phyloP scores from a whole-genome alignment of 2,888 invertebrate species.

The Patella ulyssiponensis region DNA sequence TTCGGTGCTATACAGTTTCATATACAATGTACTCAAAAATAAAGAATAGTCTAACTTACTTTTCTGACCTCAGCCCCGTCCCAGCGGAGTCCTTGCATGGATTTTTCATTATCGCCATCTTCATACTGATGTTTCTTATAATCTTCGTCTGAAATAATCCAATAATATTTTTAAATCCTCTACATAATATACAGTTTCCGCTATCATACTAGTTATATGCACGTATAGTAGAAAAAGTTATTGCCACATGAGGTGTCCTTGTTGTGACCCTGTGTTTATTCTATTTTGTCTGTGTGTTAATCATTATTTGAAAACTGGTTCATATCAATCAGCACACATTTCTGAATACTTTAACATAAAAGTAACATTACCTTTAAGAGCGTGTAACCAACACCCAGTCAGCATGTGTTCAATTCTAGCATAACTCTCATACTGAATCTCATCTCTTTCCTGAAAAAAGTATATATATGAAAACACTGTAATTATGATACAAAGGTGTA shows the following conservation, averaged over 20 bases:
- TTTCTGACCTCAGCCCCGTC: slow-evolving; percentile 70
- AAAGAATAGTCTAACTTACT: slow-evolving; percentile 45
- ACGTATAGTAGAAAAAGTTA: too few relatives aligned
- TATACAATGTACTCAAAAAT: not conserved
- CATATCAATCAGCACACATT: not conserved
- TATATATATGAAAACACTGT: too few relatives aligned
- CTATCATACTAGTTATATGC: too few relatives aligned
- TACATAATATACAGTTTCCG: too few relatives aligned
- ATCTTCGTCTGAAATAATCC: slow-evolving; percentile 62
- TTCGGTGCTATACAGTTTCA: not conserved
- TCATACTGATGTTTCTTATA: slow-evolving; percentile 67
- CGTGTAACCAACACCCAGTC: slow-evolving; percentile 72
- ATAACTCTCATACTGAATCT: slow-evolving; percentile 70
- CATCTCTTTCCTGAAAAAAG: slow-evolving; percentile 66
- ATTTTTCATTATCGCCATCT: slow-evolving; percentile 57
- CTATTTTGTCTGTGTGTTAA: too few relatives aligned
- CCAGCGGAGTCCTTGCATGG: slow-evolving; percentile 70
- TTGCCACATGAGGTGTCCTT: too few relatives aligned
- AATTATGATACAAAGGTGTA: too few relatives aligned
- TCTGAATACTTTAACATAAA: not conserved
- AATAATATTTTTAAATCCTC: too few relatives aligned
- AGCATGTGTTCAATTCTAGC: slow-evolving; percentile 71
- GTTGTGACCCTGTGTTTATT: too few relatives aligned
- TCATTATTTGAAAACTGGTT: not conserved
- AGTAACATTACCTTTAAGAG: slow-evolving; percentile 65